phyloP scores from a whole-genome alignment of 2,113 vertebrate genomes.

The Silurus meridionalis region DNA sequence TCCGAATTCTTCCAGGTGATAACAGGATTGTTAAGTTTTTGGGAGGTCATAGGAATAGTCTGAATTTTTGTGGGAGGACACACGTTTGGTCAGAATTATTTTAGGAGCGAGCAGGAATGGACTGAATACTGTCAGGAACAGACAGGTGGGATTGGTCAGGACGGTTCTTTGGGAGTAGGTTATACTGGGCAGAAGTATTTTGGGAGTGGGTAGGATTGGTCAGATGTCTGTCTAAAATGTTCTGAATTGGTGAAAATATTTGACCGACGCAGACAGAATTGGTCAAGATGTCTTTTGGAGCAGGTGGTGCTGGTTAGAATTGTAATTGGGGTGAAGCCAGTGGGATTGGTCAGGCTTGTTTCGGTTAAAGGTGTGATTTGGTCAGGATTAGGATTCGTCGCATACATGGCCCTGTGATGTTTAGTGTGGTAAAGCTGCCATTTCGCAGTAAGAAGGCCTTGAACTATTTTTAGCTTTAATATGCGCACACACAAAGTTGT shows the following conservation, averaged over 20 bases:
- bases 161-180: neutral
- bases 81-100: too few relatives aligned
- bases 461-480: constrained; percentile 6
- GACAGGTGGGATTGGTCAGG: neutral
- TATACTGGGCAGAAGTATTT: neutral
- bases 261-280: neutral
- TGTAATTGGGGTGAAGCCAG: neutral
- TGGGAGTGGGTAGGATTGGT: neutral
- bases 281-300: neutral
- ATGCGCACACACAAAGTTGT: neutral
- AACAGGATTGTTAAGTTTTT: neutral
- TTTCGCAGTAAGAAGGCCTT: constrained; percentile 5
- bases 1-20: neutral
- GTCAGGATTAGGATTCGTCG: neutral
- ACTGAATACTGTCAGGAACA: neutral
- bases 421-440: neutral
- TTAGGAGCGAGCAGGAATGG: too few relatives aligned
- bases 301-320: neutral
- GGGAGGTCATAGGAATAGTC: neutral
- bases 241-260: neutral
- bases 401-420: neutral
- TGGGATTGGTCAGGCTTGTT: neutral
- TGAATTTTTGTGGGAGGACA: neutral
- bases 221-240: neutral
- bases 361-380: neutral